Evolutionary conservation across 2,888 invertebrate genomes (phyloP).

Genomic region (Meloe dianella): DNA sequence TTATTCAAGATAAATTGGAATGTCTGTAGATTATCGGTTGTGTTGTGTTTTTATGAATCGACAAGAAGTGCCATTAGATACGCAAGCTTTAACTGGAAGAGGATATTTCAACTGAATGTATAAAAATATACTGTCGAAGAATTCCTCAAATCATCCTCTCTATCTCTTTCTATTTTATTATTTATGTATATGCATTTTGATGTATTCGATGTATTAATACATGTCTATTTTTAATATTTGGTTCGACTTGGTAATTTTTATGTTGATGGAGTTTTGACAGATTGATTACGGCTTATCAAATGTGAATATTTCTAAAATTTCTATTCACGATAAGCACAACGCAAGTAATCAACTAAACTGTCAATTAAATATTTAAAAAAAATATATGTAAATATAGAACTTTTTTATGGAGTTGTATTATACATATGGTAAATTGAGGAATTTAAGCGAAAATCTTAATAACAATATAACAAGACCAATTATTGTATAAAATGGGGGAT

Average conservation of each 20-base stretch:
- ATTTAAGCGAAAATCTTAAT: background rate
- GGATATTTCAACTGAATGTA: slow-evolving; percentile 17
- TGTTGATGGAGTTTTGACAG: slow-evolving; percentile 20
- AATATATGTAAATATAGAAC: too few relatives aligned
- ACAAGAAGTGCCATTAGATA: slow-evolving; percentile 22
- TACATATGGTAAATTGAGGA: too few relatives aligned
- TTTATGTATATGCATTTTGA: background rate
- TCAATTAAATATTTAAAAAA: background rate
- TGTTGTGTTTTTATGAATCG: slow-evolving; percentile 21
- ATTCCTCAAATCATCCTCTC: slow-evolving; percentile 14
- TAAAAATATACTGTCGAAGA: slow-evolving; percentile 22
- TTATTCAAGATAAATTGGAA: background rate
- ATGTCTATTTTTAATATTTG: slow-evolving; percentile 10
- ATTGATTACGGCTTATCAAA: slow-evolving; percentile 16
- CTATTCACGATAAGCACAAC: background rate
- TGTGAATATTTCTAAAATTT: background rate
- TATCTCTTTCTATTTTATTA: slow-evolving; percentile 9
- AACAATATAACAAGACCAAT: background rate
- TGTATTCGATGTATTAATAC: background rate
- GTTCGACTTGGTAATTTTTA: slow-evolving; percentile 13
- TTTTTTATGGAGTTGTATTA: too few relatives aligned
- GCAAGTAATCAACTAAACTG: background rate
- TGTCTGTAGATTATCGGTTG: background rate
- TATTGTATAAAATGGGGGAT: background rate
- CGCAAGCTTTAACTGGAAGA: slow-evolving; percentile 17